Conservation (phyloP, 1,140 invertebrate genomes). For the Bombyx mandarina region DNA sequence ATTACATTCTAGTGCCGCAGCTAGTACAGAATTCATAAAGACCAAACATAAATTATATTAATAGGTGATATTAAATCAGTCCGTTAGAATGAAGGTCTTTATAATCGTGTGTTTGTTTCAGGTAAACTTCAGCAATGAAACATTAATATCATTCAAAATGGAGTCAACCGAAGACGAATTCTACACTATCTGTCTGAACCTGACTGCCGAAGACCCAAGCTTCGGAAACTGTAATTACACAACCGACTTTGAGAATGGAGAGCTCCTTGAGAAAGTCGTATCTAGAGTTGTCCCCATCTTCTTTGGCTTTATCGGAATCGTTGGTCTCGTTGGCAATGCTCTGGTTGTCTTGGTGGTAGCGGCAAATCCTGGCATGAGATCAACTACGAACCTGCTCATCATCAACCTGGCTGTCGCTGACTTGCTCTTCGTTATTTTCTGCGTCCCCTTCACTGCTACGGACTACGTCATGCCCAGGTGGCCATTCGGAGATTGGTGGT, state of each 20-base stretch:
- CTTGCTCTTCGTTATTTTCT: constrained; percentile 94
- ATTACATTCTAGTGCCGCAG: too few relatives aligned
- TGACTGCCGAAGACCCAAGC: constrained; percentile 47
- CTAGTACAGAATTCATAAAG: too few relatives aligned
- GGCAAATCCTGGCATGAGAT: constrained; percentile 91
- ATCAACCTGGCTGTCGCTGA: constrained; percentile 92
- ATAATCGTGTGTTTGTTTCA: too few relatives aligned
- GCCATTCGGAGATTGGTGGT: constrained; percentile 93
- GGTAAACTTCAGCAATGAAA: background rate
- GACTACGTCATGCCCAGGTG: constrained; percentile 90
- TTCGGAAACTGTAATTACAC: constrained; percentile 50
- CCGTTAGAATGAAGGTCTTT: too few relatives aligned
- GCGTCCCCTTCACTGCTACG: constrained; percentile 93
- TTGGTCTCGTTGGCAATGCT: constrained; percentile 91
- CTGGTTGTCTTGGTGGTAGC: constrained; percentile 89
- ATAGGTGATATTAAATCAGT: too few relatives aligned
- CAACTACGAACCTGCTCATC: constrained; percentile 93
- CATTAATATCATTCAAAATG: constrained; percentile 24
- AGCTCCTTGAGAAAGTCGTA: constrained; percentile 74
- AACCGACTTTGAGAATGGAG: constrained; percentile 56
- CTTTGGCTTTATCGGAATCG: constrained; percentile 89
- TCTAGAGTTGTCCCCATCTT: constrained; percentile 85
- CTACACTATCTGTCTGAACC: constrained; percentile 55
- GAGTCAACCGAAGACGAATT: constrained; percentile 59
- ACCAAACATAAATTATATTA: too few relatives aligned